phyloP scores from a whole-genome alignment of 1,140 invertebrate genomes.

The Ectropis grisescens region DNA sequence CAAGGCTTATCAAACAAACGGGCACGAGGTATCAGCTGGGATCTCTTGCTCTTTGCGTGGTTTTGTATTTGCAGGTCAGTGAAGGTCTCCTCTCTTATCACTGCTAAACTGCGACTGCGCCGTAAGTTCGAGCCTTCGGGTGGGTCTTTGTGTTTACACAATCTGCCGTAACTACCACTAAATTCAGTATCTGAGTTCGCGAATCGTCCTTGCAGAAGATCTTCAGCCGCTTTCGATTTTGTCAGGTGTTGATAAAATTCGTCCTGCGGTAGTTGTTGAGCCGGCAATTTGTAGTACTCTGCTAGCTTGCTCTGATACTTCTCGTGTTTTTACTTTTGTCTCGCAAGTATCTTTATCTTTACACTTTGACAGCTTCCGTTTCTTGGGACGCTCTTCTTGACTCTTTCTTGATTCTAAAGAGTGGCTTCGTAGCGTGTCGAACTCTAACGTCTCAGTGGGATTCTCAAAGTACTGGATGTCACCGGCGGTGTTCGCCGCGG shows the following conservation, averaged over 20 bases:
- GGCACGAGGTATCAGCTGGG: slow-evolving; percentile 82
- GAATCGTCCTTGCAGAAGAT: slow-evolving; percentile 54
- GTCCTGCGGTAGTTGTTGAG: slow-evolving; percentile 59
- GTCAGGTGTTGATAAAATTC: slow-evolving; percentile 64
- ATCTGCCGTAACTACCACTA: slow-evolving; percentile 55
- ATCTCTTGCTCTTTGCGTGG: slow-evolving; percentile 73
- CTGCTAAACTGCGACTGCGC: slow-evolving; percentile 80
- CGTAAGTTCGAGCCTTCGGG: slow-evolving; percentile 75
- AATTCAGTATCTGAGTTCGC: slow-evolving; percentile 59
- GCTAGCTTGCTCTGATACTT: slow-evolving; percentile 63
- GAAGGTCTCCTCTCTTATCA: slow-evolving; percentile 82
- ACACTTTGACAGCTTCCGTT: slow-evolving; percentile 45
- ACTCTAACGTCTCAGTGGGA: slow-evolving; percentile 64
- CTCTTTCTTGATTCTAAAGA: slow-evolving; percentile 47
- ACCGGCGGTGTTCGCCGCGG: slow-evolving; percentile 52
- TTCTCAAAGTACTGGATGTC: slow-evolving; percentile 68
- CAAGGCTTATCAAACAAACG: slow-evolving; percentile 81
- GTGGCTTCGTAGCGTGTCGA: slow-evolving; percentile 42
- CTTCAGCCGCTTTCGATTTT: slow-evolving; percentile 55
- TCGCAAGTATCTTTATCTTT: slow-evolving; percentile 42
- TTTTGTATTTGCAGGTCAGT: slow-evolving; percentile 74
- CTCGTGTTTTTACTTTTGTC: slow-evolving; percentile 58
- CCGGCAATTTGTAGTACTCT: slow-evolving; percentile 56
- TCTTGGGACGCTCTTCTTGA: slow-evolving; percentile 50
- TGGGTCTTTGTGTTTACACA: slow-evolving; percentile 64